Conservation (phyloP, 2,888 invertebrate species). For the Penaeus monodon region DNA sequence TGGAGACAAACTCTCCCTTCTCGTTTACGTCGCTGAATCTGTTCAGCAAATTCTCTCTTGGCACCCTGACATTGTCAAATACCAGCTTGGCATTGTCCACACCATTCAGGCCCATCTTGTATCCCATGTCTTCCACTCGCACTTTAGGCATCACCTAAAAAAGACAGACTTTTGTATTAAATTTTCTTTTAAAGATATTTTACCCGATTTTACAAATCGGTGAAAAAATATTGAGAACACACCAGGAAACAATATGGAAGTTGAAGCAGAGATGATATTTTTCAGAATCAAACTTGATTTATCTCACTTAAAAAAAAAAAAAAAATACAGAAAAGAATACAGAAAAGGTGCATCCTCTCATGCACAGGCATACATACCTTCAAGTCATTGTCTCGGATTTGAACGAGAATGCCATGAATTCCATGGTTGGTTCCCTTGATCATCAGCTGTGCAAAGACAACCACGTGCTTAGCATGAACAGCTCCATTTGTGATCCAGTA, state of each 20-base stretch:
- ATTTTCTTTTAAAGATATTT: not conserved
- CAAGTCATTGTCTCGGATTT: conserved; percentile 65
- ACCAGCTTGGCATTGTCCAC: conserved; percentile 67
- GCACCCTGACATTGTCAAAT: conserved; percentile 66
- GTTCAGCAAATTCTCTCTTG: conserved; percentile 66
- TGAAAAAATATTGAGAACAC: not conserved
- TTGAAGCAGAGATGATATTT: too few relatives aligned
- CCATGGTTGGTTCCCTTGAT: conserved; percentile 65
- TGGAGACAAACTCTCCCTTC: conserved; percentile 65
- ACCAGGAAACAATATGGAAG: too few relatives aligned
- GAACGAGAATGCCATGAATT: conserved; percentile 66
- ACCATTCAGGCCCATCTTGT: conserved; percentile 67
- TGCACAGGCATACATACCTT: conserved; percentile 43
- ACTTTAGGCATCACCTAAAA: conserved; percentile 65
- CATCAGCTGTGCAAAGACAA: conserved; percentile 66
- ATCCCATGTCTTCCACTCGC: conserved; percentile 66
- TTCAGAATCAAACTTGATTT: too few relatives aligned
- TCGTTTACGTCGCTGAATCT: conserved; percentile 64
- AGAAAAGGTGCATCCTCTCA: not conserved
- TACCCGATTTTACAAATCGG: too few relatives aligned
- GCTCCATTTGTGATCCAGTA: conserved; percentile 67
- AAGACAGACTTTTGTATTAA: not conserved
- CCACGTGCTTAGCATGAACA: conserved; percentile 66
- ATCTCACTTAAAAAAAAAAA: too few relatives aligned
- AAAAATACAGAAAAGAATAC: not conserved